Percentiles rank a stretch among this genome's conserved stretches.
phyloP scores from a whole-genome alignment of 2,797 vertebrate genomes.

The Hylomyscus alleni region DNA sequence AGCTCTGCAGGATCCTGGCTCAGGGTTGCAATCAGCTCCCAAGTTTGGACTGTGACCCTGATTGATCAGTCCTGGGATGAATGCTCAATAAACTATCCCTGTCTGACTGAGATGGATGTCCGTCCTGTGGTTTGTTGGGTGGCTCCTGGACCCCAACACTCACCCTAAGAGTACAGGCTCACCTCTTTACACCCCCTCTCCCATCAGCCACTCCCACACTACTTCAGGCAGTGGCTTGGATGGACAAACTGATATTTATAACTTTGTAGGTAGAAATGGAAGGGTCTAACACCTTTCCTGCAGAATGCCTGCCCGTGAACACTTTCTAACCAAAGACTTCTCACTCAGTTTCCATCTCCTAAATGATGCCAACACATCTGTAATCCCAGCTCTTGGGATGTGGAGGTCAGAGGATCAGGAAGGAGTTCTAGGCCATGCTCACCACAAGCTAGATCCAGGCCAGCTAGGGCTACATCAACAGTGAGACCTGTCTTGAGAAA shows the following conservation, averaged over 20 bases:
- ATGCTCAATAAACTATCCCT: too few species aligned
- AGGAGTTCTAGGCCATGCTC: neutral
- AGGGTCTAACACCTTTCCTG: constrained; percentile 81
- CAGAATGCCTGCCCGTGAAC: constrained; percentile 68
- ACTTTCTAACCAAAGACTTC: neutral
- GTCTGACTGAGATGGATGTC: too few species aligned
- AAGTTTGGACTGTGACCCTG: too few species aligned
- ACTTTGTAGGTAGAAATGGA: constrained; percentile 49
- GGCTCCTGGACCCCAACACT: too few species aligned
- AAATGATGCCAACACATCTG: neutral
- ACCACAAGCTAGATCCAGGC: neutral
- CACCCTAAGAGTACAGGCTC: neutral
- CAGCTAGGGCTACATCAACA: neutral
- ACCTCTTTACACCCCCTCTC: neutral
- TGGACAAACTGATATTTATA: constrained; percentile 45
- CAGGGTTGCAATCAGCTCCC: too few species aligned
- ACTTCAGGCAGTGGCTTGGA: constrained; percentile 42
- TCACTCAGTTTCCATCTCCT: constrained; percentile 34
- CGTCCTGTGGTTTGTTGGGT: too few species aligned
- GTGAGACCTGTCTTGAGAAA: neutral
- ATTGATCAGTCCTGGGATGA: too few species aligned
- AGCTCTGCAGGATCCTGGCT: too few species aligned
- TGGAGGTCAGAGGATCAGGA: neutral
- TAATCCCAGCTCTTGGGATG: neutral
- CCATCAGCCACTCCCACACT: neutral